Evolutionary conservation across 2,888 invertebrate species (phyloP), one percentile per base, ranked within the genome.

Genomic region (Stenodema calcarata): DNA sequence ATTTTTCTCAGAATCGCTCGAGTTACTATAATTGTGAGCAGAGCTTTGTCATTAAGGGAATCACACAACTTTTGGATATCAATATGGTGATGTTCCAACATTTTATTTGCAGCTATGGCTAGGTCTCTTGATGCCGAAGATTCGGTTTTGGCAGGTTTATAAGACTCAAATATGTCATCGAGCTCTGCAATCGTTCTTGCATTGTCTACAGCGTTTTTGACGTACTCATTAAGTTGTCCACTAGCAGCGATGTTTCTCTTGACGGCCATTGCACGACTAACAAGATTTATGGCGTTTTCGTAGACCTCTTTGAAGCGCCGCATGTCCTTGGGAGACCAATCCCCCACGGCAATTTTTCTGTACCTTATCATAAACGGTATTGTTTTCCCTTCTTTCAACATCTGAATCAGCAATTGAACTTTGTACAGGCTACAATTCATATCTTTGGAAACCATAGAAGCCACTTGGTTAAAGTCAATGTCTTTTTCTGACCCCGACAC

Each of bases 311-410:
- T 95, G 54, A 96, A 91, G 78, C 95, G 94, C 89, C 96, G 93
- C 70, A 98, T 92, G 91, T 93, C 93, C 89, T 97, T 96, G 0
- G 97, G 94, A 86, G 94, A 93, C 91, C 97, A 93, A 89, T 94
- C 93, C 76, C 94, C 93, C 0, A 96, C 96, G 89, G 94, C 92
- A 89, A 95, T 94, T 90, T 95, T 95, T 54, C 98, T 92, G 90
- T 98, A 98, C 87, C 98, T 93, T 30, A 97, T 97, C 89, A 98
- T 97, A 91, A 98, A 98, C n/a, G 98, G 98, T 89, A 98, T 94
- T 0, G 97, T 97, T 89, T 96, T 96, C 0, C 96, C 97, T 90
- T 95, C 94, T 83, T 94, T 93, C 27, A 97, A 92, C 18, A 97
- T 91, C 41, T 91, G 91, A 75, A 95, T 70, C 27, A 87, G 27